Evolutionary conservation across 2,888 invertebrate species (phyloP), one percentile per base, ranked within the genome.

Genomic region (Pachydiplax longipennis): DNA sequence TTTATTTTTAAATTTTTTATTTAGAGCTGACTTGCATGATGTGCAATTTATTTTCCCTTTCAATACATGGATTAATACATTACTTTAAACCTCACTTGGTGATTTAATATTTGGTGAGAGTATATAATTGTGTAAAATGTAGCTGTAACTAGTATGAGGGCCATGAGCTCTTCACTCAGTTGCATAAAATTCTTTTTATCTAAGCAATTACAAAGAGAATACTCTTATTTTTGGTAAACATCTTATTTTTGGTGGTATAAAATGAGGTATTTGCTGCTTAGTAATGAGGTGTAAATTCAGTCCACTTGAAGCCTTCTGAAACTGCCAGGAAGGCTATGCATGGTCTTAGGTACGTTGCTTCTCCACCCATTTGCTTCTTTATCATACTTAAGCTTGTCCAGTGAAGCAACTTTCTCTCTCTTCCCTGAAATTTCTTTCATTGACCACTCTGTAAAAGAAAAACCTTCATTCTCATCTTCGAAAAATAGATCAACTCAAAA

Each of bases 261-360:
- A 15, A 65, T 87, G 65, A 87, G 61, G 65, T 61, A 87, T 37
- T 61, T 35, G 37, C 37, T n/a, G 61, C 61, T 22, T 10, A 12
- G 10, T 61, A 15, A 61, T 31, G 61, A 87, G n/a, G n/a, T 37
- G 31, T 5, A 18, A 40, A 61, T 92, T 94, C 95, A 97, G 94
- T 97, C 97, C 61, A 97, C 97, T 95, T 97, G 97, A 90, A 97
- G 95, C 93, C 97, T 97, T 92, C 97, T 95, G 93, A 97, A 97
- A 93, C 97, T 97, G 90, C 97, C 97, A 5, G 96, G 96, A 40
- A 97, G 95, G 2, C 97, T 97, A 40, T 65, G n/a, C 13, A 44
- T 91, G 18, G 83, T 37, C 83, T 83, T 91, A 31, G 82, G 83
- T 37, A n/a, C 25, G 35, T 25, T 73, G 73, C 25, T 82, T 25